phyloP scores from a whole-genome alignment of 2,797 vertebrate species.

The Microchirus variegatus region DNA sequence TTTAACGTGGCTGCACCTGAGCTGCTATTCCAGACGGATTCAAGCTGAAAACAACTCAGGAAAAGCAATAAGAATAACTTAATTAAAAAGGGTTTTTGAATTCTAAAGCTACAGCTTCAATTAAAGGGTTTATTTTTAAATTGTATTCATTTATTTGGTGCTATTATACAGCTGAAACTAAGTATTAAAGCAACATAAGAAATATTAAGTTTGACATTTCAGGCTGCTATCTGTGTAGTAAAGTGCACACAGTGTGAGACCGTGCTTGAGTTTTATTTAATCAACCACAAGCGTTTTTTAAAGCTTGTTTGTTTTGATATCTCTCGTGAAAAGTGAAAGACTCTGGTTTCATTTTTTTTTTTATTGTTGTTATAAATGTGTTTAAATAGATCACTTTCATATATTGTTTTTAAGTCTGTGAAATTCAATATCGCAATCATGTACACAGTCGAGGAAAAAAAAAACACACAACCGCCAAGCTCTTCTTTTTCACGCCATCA shows the following conservation, averaged over 20 bases:
- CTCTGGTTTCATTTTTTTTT: constrained; percentile 9
- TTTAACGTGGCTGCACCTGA: background rate
- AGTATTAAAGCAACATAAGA: too few relatives aligned
- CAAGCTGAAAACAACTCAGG: background rate
- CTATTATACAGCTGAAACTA: too few relatives aligned
- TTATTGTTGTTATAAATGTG: background rate
- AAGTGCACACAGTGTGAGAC: too few relatives aligned
- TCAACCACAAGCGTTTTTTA: background rate
- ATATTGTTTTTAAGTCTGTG: constrained; percentile 7
- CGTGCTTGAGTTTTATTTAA: background rate
- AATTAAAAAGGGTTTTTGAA: background rate
- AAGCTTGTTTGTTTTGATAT: constrained; percentile 12
- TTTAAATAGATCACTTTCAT: constrained; percentile 13
- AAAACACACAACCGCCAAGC: too few relatives aligned
- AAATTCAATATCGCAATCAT: constrained; percentile 22
- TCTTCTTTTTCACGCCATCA: too few relatives aligned
- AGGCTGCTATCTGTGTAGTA: too few relatives aligned
- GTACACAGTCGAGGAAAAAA: background rate
- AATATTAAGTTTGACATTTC: too few relatives aligned
- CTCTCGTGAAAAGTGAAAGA: constrained; percentile 8
- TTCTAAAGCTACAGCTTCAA: too few relatives aligned
- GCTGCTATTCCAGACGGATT: background rate
- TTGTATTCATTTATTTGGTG: too few relatives aligned
- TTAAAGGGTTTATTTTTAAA: background rate
- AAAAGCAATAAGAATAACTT: constrained; percentile 2